Evolutionary conservation across 2,113 vertebrate species (phyloP), one percentile per base, ranked within the genome.

Genomic region (Ctenodactylus gundi): DNA sequence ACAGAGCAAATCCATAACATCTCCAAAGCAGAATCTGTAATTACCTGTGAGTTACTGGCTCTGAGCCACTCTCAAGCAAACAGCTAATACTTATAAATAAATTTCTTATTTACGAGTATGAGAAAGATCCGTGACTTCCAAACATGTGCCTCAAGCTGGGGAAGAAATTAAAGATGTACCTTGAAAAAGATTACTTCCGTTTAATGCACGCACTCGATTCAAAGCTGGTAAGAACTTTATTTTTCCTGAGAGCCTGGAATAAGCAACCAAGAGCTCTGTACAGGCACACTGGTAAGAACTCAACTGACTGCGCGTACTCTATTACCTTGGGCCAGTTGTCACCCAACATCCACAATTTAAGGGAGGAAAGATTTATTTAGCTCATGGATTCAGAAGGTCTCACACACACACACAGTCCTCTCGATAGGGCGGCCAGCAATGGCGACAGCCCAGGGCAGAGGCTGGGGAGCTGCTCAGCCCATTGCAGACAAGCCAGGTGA

Each of bases 101-200:
- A 6, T 70, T 53, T 80, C 9, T 80, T 64, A 91, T 80, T 94
- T 96, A 21, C 65, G 81, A 91, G 94, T n/a, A n/a, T n/a, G n/a
- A n/a, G n/a, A n/a, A n/a, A n/a, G n/a, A n/a, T n/a, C n/a, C n/a
- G n/a, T n/a, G n/a, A n/a, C n/a, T n/a, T 93, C 57, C 93, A 93
- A 78, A 64, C 80, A 27, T 10, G 70, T 62, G 31, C 18, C 36
- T 62, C 55, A 64, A n/a, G 2, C 65, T 70, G 1, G 5, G 65
- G 49, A 84, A 13, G 11, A 90, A 82, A 88, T 20, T n/a, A n/a
- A n/a, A n/a, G n/a, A n/a, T n/a, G n/a, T n/a, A n/a, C n/a, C n/a
- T n/a, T n/a, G 84, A 87, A 8, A 64, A 81, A 13, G 70, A 78
- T 39, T 58, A 80, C 31, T 51, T 73, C 57, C 86, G 21, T 86